Percentiles rank a stretch among this genome's conserved stretches.
Evolutionary conservation across 2,113 vertebrate species (phyloP).

Genomic region (Alosa alosa): DNA sequence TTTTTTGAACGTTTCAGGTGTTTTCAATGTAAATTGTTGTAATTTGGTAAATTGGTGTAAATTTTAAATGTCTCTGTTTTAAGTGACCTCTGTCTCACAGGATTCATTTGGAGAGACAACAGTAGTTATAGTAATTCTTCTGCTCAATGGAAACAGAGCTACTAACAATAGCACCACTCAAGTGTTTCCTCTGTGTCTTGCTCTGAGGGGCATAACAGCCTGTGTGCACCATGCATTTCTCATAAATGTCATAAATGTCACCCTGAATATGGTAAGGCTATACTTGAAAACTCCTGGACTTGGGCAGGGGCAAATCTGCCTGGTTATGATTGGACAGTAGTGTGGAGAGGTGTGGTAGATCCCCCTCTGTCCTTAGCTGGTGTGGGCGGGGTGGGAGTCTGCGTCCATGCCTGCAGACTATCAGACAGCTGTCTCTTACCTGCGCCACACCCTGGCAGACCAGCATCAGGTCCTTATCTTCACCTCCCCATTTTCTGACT

Average conservation of each 20-base stretch:
- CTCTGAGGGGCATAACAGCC: too few species aligned
- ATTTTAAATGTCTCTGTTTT: neutral
- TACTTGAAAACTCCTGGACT: neutral
- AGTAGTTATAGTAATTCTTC: neutral
- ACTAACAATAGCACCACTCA: neutral
- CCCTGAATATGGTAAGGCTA: neutral
- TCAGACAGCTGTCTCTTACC: neutral
- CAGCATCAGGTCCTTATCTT: neutral
- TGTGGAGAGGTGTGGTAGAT: conserved; percentile 61
- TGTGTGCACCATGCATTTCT: too few species aligned
- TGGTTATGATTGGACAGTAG: neutral
- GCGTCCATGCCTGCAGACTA: neutral
- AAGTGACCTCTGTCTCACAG: neutral
- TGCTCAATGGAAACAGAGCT: neutral
- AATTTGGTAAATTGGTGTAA: too few species aligned
- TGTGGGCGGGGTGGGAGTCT: conserved; percentile 26
- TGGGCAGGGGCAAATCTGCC: neutral
- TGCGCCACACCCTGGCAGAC: neutral
- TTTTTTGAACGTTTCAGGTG: neutral
- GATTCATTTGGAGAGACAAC: neutral
- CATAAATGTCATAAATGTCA: too few species aligned
- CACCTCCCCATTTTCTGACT: conserved; percentile 61
- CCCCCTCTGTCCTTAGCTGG: conserved; percentile 71
- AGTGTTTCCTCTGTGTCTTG: too few species aligned
- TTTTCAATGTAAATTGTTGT: too few species aligned